Percentiles rank a stretch among this genome's conserved stretches.
These are phyloP conservation scores for Takifugu bimaculatus DNA, from an alignment of 2,113 vertebrate species.

Conservation along the genomic window DNA sequence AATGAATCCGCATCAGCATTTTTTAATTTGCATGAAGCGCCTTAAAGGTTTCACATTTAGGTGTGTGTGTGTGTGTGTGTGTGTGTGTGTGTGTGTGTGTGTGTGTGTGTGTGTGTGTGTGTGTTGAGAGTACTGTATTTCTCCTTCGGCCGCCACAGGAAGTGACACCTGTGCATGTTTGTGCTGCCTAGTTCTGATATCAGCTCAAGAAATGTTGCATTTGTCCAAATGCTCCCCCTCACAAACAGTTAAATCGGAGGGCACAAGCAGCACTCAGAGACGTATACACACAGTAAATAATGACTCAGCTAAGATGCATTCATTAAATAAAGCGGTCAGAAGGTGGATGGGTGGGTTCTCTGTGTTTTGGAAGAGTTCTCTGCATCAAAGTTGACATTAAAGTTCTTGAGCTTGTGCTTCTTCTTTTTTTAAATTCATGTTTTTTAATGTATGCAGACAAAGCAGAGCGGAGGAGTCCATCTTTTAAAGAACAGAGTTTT, in stretches of 20 bases:
- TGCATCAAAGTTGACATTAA: constrained; percentile 23
- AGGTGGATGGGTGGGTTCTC: background rate
- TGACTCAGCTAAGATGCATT: constrained; percentile 16
- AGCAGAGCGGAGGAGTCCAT: constrained; percentile 27
- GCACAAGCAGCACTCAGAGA: too few species aligned
- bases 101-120: background rate
- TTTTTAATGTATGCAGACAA: constrained; percentile 30
- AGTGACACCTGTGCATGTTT: too few species aligned
- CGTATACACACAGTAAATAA: background rate
- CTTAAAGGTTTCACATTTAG: background rate
- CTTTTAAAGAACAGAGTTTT: constrained; percentile 39
- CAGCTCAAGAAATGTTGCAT: too few species aligned
- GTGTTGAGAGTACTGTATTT: too few species aligned
- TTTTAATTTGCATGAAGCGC: too few species aligned
- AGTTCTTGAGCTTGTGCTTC: constrained; percentile 6
- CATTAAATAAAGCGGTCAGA: constrained; percentile 3
- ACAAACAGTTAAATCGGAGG: too few species aligned
- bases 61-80: background rate
- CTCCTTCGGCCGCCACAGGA: too few species aligned
- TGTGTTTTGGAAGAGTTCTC: background rate
- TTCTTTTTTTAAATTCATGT: constrained; percentile 33
- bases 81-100: background rate
- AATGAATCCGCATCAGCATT: too few species aligned
- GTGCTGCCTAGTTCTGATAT: too few species aligned
- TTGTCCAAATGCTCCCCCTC: too few species aligned